A percentile compares a stretch with the other conserved stretches of the same genome.
Conservation (phyloP, 2,888 invertebrate genomes). For the Phaonia tiefii region DNA sequence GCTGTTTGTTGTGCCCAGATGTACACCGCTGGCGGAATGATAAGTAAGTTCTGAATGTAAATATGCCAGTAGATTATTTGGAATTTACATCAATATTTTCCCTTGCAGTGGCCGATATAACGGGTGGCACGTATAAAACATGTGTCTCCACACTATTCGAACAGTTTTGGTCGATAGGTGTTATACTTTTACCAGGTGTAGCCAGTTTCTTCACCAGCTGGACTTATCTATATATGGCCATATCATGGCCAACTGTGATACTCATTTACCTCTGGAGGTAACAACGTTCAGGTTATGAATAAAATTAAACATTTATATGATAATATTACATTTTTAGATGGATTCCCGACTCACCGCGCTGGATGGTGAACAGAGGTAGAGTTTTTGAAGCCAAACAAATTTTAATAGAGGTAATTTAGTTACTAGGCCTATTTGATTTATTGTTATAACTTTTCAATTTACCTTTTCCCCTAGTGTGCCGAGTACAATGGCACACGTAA, state of each 20-base stretch:
- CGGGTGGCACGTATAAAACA: constrained; percentile 79
- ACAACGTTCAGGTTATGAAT: constrained; percentile 63
- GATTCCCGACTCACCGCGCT: constrained; percentile 81
- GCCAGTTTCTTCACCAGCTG: constrained; percentile 81
- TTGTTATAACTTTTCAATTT: neutral
- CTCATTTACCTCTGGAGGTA: constrained; percentile 80
- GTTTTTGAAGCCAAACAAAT: constrained; percentile 80
- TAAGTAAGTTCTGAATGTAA: constrained; percentile 77
- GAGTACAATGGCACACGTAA: constrained; percentile 79
- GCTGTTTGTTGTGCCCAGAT: constrained; percentile 81
- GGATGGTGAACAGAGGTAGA: constrained; percentile 80
- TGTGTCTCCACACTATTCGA: constrained; percentile 80
- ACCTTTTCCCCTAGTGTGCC: constrained; percentile 76
- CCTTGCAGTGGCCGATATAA: constrained; percentile 80
- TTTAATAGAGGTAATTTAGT: constrained; percentile 60
- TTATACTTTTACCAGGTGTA: constrained; percentile 80
- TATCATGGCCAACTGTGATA: constrained; percentile 80
- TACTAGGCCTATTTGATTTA: neutral
- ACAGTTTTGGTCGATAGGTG: constrained; percentile 81
- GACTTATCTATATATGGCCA: constrained; percentile 81
- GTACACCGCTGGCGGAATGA: constrained; percentile 81
- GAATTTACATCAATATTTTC: constrained; percentile 36
- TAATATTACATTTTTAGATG: constrained; percentile 72
- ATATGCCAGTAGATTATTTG: neutral
- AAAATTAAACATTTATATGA: neutral